Evolutionary conservation across 2,113 vertebrate species (phyloP).

Genomic region (Orientallactaga bullata): DNA sequence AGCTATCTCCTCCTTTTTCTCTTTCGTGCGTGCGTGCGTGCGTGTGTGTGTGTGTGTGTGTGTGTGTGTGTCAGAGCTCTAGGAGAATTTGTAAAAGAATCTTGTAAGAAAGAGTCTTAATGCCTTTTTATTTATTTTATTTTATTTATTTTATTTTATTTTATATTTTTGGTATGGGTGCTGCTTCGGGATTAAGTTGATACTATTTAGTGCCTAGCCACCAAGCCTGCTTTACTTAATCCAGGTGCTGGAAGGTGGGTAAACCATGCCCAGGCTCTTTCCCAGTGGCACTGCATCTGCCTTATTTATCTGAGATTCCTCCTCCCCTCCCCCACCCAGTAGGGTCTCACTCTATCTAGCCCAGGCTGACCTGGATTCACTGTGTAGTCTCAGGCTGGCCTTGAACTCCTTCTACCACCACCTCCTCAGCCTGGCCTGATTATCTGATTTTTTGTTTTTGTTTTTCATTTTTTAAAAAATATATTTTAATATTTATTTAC

Average conservation of each 20-base stretch:
- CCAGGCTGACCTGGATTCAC: too few relatives aligned
- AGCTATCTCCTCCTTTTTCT: background rate
- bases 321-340: too few relatives aligned
- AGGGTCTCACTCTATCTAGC: too few relatives aligned
- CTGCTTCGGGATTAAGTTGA: background rate
- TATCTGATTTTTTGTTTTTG: too few relatives aligned
- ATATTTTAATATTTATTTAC: too few relatives aligned
- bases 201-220: background rate
- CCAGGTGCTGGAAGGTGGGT: background rate
- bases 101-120: background rate
- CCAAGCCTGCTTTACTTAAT: rapidly evolving
- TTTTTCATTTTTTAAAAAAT: too few relatives aligned
- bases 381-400: too few relatives aligned
- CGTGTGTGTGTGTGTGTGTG: background rate
- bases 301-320: background rate
- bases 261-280: background rate
- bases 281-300: background rate
- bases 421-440: too few relatives aligned
- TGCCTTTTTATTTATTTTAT: background rate
- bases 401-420: too few relatives aligned
- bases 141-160: background rate
- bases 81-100: background rate
- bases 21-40: background rate
- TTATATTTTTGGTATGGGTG: background rate
- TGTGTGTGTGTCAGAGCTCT: background rate